Conservation (phyloP, 2,888 invertebrate species). For the Atethmia centrago region DNA sequence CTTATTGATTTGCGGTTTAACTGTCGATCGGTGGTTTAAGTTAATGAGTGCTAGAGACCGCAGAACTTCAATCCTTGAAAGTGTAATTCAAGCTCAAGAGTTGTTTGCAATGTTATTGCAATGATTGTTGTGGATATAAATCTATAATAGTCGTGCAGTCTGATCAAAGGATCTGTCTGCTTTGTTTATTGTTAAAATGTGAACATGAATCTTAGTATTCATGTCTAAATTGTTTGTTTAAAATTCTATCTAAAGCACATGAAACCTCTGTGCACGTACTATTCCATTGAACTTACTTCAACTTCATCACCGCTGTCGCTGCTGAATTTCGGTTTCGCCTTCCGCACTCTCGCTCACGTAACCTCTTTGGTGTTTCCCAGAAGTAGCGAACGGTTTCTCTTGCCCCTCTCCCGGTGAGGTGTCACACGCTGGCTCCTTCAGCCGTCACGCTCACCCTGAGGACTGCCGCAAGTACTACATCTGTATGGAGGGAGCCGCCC, state of each 20-base stretch:
- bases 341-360: conserved; percentile 79
- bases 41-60: conserved; percentile 40
- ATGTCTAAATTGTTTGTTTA: too few relatives aligned
- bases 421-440: conserved; percentile 96
- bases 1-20: conserved; percentile 33
- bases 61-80: conserved; percentile 55
- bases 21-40: conserved; percentile 33
- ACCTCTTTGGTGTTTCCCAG: conserved; percentile 90
- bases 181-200: conserved; percentile 4
- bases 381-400: conserved; percentile 97
- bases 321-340: conserved; percentile 77
- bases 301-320: conserved; percentile 70
- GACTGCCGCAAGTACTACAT: conserved; percentile 99
- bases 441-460: conserved; percentile 98
- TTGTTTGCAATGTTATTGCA: conserved; percentile 37
- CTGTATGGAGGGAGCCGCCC: conserved; percentile 96
- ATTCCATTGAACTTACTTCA: conserved; percentile 69
- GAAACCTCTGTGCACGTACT: conserved; percentile 52
- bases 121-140: conserved; percentile 36
- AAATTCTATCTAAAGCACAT: conserved; percentile 42
- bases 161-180: conserved; percentile 6
- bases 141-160: conserved; percentile 18
- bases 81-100: conserved; percentile 54
- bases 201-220: neutral
- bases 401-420: conserved; percentile 96